Evolutionary conservation across 2,797 vertebrate species (phyloP), one percentile per base, ranked within the genome.

Genomic region (Notolabrus celidotus): DNA sequence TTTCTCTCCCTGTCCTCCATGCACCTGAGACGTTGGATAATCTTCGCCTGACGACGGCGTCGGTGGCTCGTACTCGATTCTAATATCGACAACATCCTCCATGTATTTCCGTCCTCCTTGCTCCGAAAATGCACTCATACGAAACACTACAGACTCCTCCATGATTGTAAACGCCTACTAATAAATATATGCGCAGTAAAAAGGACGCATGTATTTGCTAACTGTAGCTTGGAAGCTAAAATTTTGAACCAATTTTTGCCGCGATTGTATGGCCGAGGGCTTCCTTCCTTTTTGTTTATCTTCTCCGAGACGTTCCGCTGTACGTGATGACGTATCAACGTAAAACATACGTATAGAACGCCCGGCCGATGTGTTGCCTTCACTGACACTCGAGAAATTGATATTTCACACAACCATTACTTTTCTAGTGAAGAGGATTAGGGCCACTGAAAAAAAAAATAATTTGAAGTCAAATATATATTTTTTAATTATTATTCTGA

Each of bases 61-160:
- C 82, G 92, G n/a, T n/a, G n/a, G 93, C 92, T 97, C 96, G 47
- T 95, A 96, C 89, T 97, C 96, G 85, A 97, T 93, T 80, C 95
- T 91, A 83, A 98, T 94, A 80, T 97, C 95, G 91, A 96, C 95
- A 89, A 97, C 95, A 90, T 97, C 97, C 93, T 97, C 97, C 96
- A 98, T 98, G 91, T 98, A 97, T 92, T 96, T 96, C 92, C 96
- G 96, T 83, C 96, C 97, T 66, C 97, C 97, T 86, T 96, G 96
- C 85, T 96, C 96, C 2, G 96, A 97, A 87, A 94, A 97, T 57
- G 96, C 95, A 82, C 96, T 97, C 92, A 97, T 96, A 79, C 95
- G 95, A 76, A 98, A 94, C 82, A 94, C 87, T 65, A 95, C 90
- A 2, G 87, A 77, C 74, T 92, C 95, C 92, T 95, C 95, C 96